These are phyloP conservation scores for Isoperla grammatica DNA, from an alignment of 2,888 invertebrate genomes.

Conservation along the genomic window DNA sequence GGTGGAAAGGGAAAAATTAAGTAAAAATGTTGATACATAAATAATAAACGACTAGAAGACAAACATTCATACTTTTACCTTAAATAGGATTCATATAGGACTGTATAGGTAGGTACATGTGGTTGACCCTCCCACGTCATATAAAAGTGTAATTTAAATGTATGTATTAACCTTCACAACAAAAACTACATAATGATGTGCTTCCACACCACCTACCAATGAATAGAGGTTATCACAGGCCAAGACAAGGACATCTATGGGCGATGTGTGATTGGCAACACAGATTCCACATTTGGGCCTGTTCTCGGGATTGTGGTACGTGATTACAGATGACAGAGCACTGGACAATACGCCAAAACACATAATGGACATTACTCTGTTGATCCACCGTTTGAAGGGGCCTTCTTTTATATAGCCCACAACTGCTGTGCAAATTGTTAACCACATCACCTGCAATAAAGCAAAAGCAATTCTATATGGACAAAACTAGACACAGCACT, in stretches of 20 bases:
- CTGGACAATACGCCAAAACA: slow-evolving; percentile 91
- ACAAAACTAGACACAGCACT: neutral
- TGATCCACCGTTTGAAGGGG: slow-evolving; percentile 69
- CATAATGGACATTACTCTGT: slow-evolving; percentile 75
- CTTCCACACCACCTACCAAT: slow-evolving; percentile 63
- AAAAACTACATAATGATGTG: neutral
- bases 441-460: slow-evolving; percentile 70
- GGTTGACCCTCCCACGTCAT: too few species aligned
- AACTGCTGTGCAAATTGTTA: slow-evolving; percentile 78
- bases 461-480: slow-evolving; percentile 5
- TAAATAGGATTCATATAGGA: too few species aligned
- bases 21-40: too few species aligned
- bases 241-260: slow-evolving; percentile 93
- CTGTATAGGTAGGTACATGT: too few species aligned
- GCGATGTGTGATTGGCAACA: slow-evolving; percentile 99
- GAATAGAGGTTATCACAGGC: slow-evolving; percentile 98
- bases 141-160: too few species aligned
- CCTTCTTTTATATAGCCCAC: slow-evolving; percentile 80
- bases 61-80: too few species aligned
- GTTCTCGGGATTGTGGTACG: slow-evolving; percentile 82
- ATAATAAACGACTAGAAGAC: too few species aligned
- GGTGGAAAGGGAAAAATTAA: too few species aligned
- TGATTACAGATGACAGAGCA: slow-evolving; percentile 83
- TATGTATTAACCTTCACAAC: too few species aligned
- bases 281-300: slow-evolving; percentile 83